Evolutionary conservation across 2,888 invertebrate genomes (phyloP).

Genomic region (Sphecodes monilicornis): DNA sequence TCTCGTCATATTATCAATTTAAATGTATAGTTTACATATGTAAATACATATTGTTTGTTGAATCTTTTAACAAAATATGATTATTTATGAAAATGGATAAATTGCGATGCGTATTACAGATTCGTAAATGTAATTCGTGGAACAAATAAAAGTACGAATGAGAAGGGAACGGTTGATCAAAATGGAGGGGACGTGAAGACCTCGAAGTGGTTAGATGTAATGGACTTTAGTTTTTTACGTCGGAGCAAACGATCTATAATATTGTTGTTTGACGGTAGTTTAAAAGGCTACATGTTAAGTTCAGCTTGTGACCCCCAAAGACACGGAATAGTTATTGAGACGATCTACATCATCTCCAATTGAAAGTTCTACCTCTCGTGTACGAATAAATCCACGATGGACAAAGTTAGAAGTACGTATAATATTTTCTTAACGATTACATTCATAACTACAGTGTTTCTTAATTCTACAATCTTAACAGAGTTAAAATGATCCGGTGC

Average conservation of each 20-base stretch:
- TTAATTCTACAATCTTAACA: background rate
- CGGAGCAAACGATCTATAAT: background rate
- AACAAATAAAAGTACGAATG: conserved; percentile 29
- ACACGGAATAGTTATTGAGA: background rate
- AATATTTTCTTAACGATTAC: conserved; percentile 4
- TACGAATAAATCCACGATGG: conserved; percentile 41
- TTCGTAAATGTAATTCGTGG: background rate
- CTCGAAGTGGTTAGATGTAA: no score
- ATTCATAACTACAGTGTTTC: background rate
- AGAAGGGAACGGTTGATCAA: conserved; percentile 13
- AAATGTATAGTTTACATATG: background rate
- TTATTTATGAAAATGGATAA: background rate
- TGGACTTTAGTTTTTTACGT: conserved; percentile 8
- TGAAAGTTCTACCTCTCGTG: conserved; percentile 8
- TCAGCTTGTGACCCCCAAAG: background rate
- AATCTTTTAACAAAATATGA: background rate
- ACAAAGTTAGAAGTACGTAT: conserved; percentile 60
- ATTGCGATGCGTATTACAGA: background rate
- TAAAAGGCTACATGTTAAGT: background rate
- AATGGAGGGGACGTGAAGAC: conserved; percentile 25
- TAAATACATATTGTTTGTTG: background rate
- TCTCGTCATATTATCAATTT: background rate
- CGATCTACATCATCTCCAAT: background rate
- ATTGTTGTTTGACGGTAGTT: conserved; percentile 8
- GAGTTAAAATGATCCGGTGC: background rate